Evolutionary conservation across 1,140 invertebrate genomes (phyloP).

Genomic region (Teleogryllus occipitalis): DNA sequence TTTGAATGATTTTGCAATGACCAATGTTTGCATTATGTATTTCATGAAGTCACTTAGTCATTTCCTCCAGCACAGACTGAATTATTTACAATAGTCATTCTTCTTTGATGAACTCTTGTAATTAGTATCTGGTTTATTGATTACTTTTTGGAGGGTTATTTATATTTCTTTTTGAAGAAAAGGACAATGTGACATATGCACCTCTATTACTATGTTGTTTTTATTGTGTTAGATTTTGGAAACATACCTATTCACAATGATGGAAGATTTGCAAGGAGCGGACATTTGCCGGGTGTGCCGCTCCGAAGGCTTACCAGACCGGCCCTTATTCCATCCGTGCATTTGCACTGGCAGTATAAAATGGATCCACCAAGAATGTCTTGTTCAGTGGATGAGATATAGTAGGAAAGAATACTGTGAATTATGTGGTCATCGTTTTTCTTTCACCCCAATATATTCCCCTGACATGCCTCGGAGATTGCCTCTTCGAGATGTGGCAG

Average conservation of each 20-base stretch:
- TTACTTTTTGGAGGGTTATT: not conserved
- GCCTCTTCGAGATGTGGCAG: conserved; percentile 81
- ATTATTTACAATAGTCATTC: not conserved
- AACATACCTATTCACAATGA: conserved; percentile 21
- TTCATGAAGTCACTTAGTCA: not conserved
- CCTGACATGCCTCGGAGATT: conserved; percentile 96
- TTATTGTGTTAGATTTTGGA: not conserved
- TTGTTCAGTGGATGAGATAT: conserved; percentile 87
- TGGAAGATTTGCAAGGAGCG: conserved; percentile 43
- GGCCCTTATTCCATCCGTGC: conserved; percentile 94
- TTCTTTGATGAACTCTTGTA: not conserved
- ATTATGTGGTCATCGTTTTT: conserved; percentile 94
- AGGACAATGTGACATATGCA: not conserved
- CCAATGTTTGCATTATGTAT: not conserved
- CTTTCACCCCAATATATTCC: conserved; percentile 97
- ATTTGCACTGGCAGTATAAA: conserved; percentile 98
- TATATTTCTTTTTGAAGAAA: not conserved
- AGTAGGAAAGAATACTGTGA: conserved; percentile 98
- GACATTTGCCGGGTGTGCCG: conserved; percentile 98
- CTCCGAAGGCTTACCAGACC: conserved; percentile 76
- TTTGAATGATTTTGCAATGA: not conserved
- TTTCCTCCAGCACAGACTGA: not conserved
- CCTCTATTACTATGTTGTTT: not conserved
- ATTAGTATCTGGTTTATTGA: not conserved
- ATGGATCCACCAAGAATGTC: conserved; percentile 93